Base-by-base conservation (phyloP, 1,140 invertebrate species). In the Nephotettix cincticeps region DNA sequence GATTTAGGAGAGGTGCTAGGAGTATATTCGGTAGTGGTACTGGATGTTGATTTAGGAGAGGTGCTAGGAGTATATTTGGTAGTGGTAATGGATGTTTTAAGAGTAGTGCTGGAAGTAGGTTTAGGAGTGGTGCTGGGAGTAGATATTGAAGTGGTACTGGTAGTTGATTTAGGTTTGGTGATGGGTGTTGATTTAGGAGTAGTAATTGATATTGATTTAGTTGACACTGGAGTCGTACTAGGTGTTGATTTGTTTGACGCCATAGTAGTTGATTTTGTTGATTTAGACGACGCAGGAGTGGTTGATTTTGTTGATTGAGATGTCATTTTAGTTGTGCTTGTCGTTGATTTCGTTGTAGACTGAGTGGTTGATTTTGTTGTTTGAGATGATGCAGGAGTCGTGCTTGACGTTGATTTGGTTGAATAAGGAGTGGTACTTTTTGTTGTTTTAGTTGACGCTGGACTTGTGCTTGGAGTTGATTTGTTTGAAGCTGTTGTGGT, bases 401-500 rank as follows among this genome's bases (percentile, higher is more conserved):
- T 19, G 4, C 6, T 6, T 54, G 47, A 3, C 4, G 47, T 54
- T 6, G 47, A 19, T 25, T 6, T 54, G 17, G 47, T 54, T 6
- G 47, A 19, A 4, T 6, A 9, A 6, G 47, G 4, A n/a, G 47
- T 43, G 17, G 30, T 68, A 11, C 13, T 68, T 2, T 28, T 43
- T 23, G 43, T 43, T 9, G 65, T 3, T 11, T 28, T 54, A 28
- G 68, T 61, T 61, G 68, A n/a, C 11, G 43, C 27, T 27, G 51
- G 29, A 13, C 54, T 61, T 28, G 51, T 11, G 11, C 9, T 56
- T 30, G 58, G 17, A 64, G n/a, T 65, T 6, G 69, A 23, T 47
- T 30, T 70, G 29, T 56, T 70, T 27, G 69, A 25, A 17, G 40
- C n/a, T 56, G 30, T 69, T 27, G 40, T 47, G 3, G 30, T 2